Base-by-base conservation (phyloP, 2,797 vertebrate genomes). In the Cetoscarus ocellatus region DNA sequence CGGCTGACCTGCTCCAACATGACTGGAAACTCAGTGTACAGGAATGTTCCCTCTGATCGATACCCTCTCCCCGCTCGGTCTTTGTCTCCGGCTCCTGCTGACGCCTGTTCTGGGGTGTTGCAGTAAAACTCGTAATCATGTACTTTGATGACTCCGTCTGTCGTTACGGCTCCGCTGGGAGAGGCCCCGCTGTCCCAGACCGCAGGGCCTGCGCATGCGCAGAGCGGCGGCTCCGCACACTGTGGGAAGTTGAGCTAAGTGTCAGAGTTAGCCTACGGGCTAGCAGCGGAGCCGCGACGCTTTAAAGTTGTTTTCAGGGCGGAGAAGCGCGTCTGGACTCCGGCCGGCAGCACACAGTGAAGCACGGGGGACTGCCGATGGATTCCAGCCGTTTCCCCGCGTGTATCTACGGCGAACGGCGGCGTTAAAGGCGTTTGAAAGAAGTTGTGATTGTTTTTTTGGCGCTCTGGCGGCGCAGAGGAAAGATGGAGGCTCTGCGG, bases 391-490 rank as follows among this genome's bases (percentile, higher is more conserved):
- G 49, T 39, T 78, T 82, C 35, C 50, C 10, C 7, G 10, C 1
- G 55, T 43, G 48, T 67, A 8, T 45, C 40, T n/a, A 3, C 19
- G 35, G 17, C 17, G 4, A 61, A 70, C 59, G 44, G 14, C 11
- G 59, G 61, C 75, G 54, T 73, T 87, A 86, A 62, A 57, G 38
- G 52, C 62, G 58, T 77, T 77, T 82, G 85, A 59, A 80, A 91
- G 82, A 90, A 91, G 91, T 93, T 93, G 90, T 93, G 91, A 91
- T 92, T 93, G 90, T 91, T 92, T 90, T 88, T 93, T 91, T 89
- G 92, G 91, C 90, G 90, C 91, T 88, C 85, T 83, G 63, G 86
- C 76, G 61, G 83, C 84, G 88, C 77, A 85, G 86, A 84, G 86
- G 90, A 88, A 91, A 91, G 89, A 91, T 91, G 91, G 91, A 87